Base-by-base conservation (phyloP, 2,113 vertebrate species). In the Piaya cayana region DNA sequence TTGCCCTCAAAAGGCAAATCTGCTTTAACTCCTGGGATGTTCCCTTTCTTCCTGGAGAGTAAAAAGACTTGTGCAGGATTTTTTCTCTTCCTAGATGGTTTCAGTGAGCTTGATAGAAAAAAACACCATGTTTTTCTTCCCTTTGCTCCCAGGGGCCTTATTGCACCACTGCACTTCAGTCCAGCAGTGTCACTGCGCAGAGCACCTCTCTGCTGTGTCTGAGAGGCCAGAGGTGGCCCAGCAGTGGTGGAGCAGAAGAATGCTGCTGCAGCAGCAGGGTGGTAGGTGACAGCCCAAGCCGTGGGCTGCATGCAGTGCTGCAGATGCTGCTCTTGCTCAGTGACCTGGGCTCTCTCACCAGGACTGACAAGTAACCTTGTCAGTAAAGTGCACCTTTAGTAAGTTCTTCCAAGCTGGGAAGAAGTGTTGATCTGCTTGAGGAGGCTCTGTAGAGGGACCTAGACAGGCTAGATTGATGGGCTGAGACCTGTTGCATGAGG, bases 281-380 rank as follows among this genome's bases (percentile, higher is more conserved):
- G 5, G 1, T 0, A 4, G 25, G 37, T 55, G 30, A 22, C 34
- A 60, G 39, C 26, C 47, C 11, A 18, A 45, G 49, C 60, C 9
- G 16, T 47, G 42, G 15, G 12, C 26, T 0, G 2, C 27, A 2
- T 1, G 9, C 7, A 7, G 23, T 27, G 32, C 60, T 49, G 65
- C 52, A 52, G 59, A 22, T 10, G 2, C 55, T 56, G 42, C 53
- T 15, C 36, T 47, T n/a, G 36, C 27, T 69, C 42, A 15, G 36
- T 5, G 34, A 23, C 39, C 52, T 26, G 68, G 25, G 16, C 45
- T 67, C 47, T 23, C 52, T n/a, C 8, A 62, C 21, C 15, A 43
- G n/a, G 43, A 21, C 25, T 23, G 62, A 52, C 39, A 59, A 29
- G 43, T n/a, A n/a, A n/a, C n/a, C n/a, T n/a, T n/a, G n/a, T n/a